Conservation (phyloP, 2,797 vertebrate species). For the Oryzias sinensis region DNA sequence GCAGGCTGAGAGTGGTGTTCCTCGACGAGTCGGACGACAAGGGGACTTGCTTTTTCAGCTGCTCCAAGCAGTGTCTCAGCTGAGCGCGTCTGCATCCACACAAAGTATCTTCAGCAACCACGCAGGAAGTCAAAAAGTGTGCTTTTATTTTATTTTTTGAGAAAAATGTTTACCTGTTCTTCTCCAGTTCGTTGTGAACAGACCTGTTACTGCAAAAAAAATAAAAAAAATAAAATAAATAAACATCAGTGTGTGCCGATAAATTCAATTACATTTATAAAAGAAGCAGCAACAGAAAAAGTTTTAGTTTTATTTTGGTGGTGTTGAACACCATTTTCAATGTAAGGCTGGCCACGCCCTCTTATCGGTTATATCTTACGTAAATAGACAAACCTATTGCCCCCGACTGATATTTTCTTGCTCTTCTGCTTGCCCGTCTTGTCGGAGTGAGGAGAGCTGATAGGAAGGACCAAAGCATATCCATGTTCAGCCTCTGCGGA, state of each 20-base stretch:
- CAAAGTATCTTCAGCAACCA: too few species aligned
- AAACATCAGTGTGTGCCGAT: neutral
- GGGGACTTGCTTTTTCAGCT: constrained; percentile 92
- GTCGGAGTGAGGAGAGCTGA: constrained; percentile 65
- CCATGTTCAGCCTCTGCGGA: constrained; percentile 89
- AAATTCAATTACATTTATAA: neutral
- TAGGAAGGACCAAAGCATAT: constrained; percentile 85
- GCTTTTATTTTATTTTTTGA: neutral
- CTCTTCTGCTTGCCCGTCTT: constrained; percentile 78
- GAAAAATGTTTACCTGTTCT: constrained; percentile 84
- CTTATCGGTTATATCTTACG: constrained; percentile 30
- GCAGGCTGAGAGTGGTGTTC: constrained; percentile 89
- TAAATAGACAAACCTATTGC: constrained; percentile 75
- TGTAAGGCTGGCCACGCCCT: constrained; percentile 43
- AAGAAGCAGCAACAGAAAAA: neutral
- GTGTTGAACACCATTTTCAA: neutral
- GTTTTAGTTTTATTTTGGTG: neutral
- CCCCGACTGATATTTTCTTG: constrained; percentile 76
- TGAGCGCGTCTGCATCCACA: constrained; percentile 84
- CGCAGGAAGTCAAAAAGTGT: neutral
- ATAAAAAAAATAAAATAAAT: constrained; percentile 28
- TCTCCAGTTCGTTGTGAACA: constrained; percentile 94
- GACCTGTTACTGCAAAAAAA: constrained; percentile 75
- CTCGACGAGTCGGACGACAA: constrained; percentile 80
- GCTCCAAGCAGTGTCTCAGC: constrained; percentile 87